Conservation (phyloP, 2,113 vertebrate genomes). For the Galeopterus variegatus region DNA sequence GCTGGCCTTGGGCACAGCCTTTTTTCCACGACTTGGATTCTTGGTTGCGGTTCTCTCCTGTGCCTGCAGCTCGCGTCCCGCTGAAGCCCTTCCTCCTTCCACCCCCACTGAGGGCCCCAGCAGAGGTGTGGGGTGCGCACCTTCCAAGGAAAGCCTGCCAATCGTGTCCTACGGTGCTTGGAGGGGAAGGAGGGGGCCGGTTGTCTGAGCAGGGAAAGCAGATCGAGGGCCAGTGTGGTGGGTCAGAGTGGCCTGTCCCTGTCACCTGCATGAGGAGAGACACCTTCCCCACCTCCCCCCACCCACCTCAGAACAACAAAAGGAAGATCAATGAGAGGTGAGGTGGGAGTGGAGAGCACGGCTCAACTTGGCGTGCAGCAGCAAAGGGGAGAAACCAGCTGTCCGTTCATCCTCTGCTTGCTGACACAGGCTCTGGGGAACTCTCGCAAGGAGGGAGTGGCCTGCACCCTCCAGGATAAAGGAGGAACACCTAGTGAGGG, state of each 20-base stretch:
- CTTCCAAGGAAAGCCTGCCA: slow-evolving; percentile 14
- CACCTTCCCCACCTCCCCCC: background rate
- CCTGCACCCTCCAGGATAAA: background rate
- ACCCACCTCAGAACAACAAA: background rate
- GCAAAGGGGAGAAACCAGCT: background rate
- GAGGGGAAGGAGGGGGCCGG: background rate
- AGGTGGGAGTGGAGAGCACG: background rate
- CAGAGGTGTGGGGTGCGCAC: background rate
- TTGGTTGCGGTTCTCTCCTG: background rate
- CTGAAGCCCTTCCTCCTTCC: background rate
- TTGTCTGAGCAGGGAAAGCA: background rate
- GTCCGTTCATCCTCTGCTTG: background rate
- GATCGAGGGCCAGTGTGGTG: background rate
- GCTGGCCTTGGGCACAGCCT: background rate
- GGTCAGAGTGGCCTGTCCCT: background rate
- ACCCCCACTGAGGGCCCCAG: background rate
- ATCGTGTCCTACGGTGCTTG: background rate
- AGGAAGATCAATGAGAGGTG: background rate
- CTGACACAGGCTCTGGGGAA: background rate
- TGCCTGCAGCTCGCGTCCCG: background rate
- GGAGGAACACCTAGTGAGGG: background rate
- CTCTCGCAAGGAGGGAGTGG: background rate
- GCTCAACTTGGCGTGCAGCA: background rate
- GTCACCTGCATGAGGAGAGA: background rate
- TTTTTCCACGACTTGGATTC: background rate